Evolutionary conservation across 2,888 invertebrate species (phyloP).

Genomic region (Buathra laborator): DNA sequence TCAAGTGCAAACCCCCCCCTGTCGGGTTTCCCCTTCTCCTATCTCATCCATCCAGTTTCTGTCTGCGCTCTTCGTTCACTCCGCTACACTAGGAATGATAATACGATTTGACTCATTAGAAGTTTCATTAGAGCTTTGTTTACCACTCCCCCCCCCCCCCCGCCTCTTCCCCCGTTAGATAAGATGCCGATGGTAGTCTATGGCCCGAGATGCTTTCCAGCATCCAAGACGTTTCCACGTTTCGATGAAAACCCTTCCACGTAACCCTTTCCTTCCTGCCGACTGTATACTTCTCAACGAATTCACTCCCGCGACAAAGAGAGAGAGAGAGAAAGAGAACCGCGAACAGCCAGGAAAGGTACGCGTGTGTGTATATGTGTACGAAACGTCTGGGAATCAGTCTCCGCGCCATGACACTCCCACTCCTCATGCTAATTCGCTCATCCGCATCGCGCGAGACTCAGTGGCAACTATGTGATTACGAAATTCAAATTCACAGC

Average conservation of each 20-base stretch:
- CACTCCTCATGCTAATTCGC: conserved; percentile 13
- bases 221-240: conserved; percentile 2
- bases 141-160: conserved; percentile 65
- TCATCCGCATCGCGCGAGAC: not conserved
- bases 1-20: conserved; percentile 5
- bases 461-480: not conserved
- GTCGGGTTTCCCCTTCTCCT: conserved; percentile 9
- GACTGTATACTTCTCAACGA: conserved; percentile 1
- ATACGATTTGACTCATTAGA: conserved; percentile 83
- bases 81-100: conserved; percentile 78
- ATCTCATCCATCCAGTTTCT: conserved; percentile 56
- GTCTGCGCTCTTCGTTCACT: conserved; percentile 62
- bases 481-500: conserved; percentile 2
- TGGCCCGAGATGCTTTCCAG: conserved; percentile 40
- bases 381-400: conserved; percentile 41
- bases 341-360: not conserved
- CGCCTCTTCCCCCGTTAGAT: not conserved
- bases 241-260: conserved; percentile 20
- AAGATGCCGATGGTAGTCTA: conserved; percentile 47
- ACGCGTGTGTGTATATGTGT: conserved; percentile 14
- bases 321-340: too few relatives aligned
- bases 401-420: conserved; percentile 11
- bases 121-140: conserved; percentile 82
- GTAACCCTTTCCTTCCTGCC: not conserved
- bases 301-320: not conserved